These are phyloP conservation scores for Chloroceryle amazona DNA, from an alignment of 2,797 vertebrate species.

Conservation along the genomic window DNA sequence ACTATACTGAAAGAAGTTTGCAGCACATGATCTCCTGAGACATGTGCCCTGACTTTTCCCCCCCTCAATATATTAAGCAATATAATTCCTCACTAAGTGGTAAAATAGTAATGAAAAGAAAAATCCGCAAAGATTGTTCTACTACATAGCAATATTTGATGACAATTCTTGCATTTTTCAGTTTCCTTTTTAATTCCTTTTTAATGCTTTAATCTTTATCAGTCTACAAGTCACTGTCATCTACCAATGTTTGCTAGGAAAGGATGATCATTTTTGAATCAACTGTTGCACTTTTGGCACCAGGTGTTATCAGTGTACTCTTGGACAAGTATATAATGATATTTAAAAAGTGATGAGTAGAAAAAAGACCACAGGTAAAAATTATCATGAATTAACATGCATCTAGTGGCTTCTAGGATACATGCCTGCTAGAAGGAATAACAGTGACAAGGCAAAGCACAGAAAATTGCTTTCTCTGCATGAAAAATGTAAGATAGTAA, in stretches of 20 bases:
- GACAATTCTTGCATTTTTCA: rapidly evolving
- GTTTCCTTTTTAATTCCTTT: background rate
- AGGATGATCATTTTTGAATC: background rate
- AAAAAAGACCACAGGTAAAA: background rate
- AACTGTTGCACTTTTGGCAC: background rate
- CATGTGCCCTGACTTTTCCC: background rate
- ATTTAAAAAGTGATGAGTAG: background rate
- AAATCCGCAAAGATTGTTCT: background rate
- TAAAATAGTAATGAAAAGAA: background rate
- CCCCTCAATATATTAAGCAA: background rate
- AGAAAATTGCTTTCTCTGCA: background rate
- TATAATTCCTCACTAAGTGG: background rate
- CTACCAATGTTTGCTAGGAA: background rate
- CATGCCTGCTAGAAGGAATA: background rate
- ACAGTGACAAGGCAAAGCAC: background rate
- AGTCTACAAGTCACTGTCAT: background rate
- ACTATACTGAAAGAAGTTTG: background rate
- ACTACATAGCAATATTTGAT: background rate
- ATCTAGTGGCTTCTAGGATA: background rate
- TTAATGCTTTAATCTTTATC: background rate
- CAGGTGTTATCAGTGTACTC: rapidly evolving
- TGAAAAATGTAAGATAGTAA: background rate
- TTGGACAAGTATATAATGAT: background rate
- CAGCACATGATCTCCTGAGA: background rate
- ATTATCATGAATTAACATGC: background rate